These are phyloP conservation scores for Oryzias curvinotus DNA, from an alignment of 2,113 vertebrate species.

Conservation along the genomic window DNA sequence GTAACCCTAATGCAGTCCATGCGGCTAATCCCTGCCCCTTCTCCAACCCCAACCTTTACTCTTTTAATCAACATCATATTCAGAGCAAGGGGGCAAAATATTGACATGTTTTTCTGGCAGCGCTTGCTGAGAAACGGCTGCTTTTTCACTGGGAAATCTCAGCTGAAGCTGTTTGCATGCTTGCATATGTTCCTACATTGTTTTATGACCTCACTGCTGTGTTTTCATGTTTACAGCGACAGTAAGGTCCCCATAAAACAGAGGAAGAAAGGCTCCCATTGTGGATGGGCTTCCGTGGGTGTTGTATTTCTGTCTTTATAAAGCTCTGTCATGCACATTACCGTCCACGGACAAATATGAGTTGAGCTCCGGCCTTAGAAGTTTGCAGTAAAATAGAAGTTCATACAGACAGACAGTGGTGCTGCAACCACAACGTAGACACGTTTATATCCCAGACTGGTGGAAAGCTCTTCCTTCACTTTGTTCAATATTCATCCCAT, in stretches of 20 bases:
- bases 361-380: constrained; percentile 60
- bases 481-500: constrained; percentile 69
- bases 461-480: constrained; percentile 49
- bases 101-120: constrained; percentile 71
- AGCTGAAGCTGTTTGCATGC: constrained; percentile 46
- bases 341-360: constrained; percentile 47
- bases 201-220: constrained; percentile 45
- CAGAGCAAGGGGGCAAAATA: constrained; percentile 75
- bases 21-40: constrained; percentile 78
- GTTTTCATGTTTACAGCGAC: constrained; percentile 60
- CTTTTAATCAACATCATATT: constrained; percentile 84
- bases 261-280: constrained; percentile 67
- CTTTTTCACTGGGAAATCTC: constrained; percentile 65
- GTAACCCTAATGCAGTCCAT: constrained; percentile 76
- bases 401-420: constrained; percentile 60
- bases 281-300: constrained; percentile 57
- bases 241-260: constrained; percentile 71
- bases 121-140: constrained; percentile 59
- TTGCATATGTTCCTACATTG: constrained; percentile 20
- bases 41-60: constrained; percentile 80
- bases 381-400: constrained; percentile 61
- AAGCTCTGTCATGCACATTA: constrained; percentile 61
- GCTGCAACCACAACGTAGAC: constrained; percentile 61
- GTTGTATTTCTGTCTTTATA: constrained; percentile 60
- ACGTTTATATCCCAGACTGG: constrained; percentile 62